Evolutionary conservation across 2,113 vertebrate genomes (phyloP).

Genomic region (Varanus salvator): DNA sequence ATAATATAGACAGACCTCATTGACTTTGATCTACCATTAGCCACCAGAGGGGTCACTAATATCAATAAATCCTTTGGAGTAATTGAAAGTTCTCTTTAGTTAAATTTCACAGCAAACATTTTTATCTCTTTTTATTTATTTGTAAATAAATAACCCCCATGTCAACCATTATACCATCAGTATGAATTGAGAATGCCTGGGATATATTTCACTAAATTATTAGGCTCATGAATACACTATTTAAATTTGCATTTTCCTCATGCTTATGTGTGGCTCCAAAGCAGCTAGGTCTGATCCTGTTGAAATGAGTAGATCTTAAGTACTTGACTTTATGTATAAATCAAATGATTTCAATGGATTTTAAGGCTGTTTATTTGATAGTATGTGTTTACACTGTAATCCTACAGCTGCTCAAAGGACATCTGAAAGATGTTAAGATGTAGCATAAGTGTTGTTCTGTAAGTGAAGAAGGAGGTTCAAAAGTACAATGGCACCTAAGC

Average conservation of each 20-base stretch:
- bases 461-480: too few relatives aligned
- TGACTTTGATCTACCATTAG: conserved; percentile 45
- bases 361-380: neutral
- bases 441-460: too few relatives aligned
- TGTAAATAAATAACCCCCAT: neutral
- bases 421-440: too few relatives aligned
- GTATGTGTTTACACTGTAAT: neutral
- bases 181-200: neutral
- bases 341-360: neutral
- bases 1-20: conserved; percentile 38
- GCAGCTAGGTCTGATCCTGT: neutral
- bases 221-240: neutral
- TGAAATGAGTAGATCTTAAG: neutral
- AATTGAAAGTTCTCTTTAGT: conserved; percentile 11
- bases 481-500: too few relatives aligned
- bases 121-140: neutral
- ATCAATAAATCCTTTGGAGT: neutral
- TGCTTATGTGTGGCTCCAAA: neutral
- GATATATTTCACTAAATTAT: neutral
- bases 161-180: too few relatives aligned
- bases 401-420: too few relatives aligned
- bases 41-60: conserved; percentile 24
- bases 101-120: conserved; percentile 28
- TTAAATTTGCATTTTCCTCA: neutral
- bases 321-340: neutral